A percentile compares a stretch with the other conserved stretches of the same genome.
Conservation (phyloP, 2,888 invertebrate genomes). For the Heliconius ethilla region DNA sequence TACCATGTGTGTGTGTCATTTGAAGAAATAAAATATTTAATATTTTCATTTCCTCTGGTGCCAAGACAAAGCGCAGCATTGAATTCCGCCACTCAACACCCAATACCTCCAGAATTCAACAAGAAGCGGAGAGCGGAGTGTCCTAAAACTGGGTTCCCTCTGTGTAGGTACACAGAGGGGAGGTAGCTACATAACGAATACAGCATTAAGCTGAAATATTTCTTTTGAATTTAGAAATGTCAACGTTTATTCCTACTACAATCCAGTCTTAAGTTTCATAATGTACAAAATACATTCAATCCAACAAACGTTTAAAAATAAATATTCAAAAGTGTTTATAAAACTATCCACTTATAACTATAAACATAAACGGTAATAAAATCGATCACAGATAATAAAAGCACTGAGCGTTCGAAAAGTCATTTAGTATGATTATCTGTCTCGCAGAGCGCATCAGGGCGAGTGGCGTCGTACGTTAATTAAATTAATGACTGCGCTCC, state of each 20-base stretch:
- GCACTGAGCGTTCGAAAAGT: slow-evolving; percentile 71
- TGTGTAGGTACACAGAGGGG: too few species aligned
- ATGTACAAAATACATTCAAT: too few species aligned
- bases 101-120: too few species aligned
- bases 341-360: slow-evolving; percentile 11
- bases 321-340: slow-evolving; percentile 16
- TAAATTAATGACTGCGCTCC: slow-evolving; percentile 69
- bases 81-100: too few species aligned
- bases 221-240: not conserved
- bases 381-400: slow-evolving; percentile 51
- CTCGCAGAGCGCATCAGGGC: slow-evolving; percentile 68
- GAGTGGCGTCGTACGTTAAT: slow-evolving; percentile 68
- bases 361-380: slow-evolving; percentile 34
- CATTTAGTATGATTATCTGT: slow-evolving; percentile 77
- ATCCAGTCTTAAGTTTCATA: too few species aligned
- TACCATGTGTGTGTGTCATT: not conserved
- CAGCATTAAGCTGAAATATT: too few species aligned
- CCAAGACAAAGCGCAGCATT: too few species aligned
- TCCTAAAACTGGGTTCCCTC: too few species aligned
- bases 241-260: not conserved
- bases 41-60: not conserved
- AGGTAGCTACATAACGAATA: too few species aligned
- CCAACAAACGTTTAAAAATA: not conserved
- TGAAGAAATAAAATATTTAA: not conserved
- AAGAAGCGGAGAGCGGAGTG: too few species aligned